Base-by-base conservation (phyloP, 2,113 vertebrate genomes). In the Potamarius usumacintae region DNA sequence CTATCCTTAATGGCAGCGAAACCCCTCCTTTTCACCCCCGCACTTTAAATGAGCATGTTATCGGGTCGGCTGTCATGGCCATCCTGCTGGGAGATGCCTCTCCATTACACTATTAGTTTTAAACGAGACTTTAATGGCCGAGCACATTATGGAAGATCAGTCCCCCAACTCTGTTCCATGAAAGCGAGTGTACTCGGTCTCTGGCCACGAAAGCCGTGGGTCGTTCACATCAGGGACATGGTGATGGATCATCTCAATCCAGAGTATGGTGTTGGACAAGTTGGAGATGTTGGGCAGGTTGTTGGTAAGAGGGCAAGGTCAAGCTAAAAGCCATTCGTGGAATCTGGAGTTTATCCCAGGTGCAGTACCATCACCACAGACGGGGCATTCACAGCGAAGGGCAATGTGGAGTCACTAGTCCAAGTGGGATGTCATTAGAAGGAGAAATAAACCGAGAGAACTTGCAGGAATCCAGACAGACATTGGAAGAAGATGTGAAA, bases 51-150 rank as follows among this genome's bases (percentile, higher is more conserved):
- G 71, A 89, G 74, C 50, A 50, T 58, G 83, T 90, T 89, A 90
- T 88, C 30, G 50, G 90, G 83, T 89, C 48, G 58, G 65, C 89
- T 83, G 88, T 86, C 82, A 52, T 22, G 81, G 53, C 60, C 50
- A 14, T 63, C 62, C 89, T 57, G 69, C 67, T 62, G 57, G 86
- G 53, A 84, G 79, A 87, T 87, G 57, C 90, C 86, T 90, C 74
- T 88, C 88, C 83, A 88, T 91, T 90, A 84, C 88, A 22, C 30
- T 69, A 55, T 88, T 86, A 77, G 50, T 85, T 86, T 90, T 89
- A 82, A 82, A 92, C 87, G 90, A 89, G 83, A 80, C 81, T 90
- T 90, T 92, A 93, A 92, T 92, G 90, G 58, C 88, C 77, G 84
- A 78, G 48, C 89, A 82, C 88, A 91, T 92, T 92, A 90, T 82